These are phyloP conservation scores for Xestia xanthographa DNA, from an alignment of 2,888 invertebrate species.

Conservation along the genomic window DNA sequence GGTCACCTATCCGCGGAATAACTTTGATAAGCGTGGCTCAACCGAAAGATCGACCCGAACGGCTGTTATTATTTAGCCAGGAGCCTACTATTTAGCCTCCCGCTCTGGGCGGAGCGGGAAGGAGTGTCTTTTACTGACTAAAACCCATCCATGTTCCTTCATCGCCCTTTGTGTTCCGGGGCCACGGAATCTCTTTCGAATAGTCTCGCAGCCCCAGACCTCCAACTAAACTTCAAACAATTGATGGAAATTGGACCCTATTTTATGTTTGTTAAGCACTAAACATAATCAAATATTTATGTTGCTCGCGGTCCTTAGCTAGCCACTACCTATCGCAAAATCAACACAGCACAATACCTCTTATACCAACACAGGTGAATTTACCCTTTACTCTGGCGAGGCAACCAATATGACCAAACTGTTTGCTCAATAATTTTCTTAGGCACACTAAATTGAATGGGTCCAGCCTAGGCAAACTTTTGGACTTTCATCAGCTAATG, in stretches of 20 bases:
- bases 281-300: neutral
- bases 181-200: too few species aligned
- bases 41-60: neutral
- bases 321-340: neutral
- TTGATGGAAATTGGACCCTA: neutral
- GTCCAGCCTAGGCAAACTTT: slow-evolving; percentile 37
- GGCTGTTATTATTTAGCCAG: neutral
- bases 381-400: neutral
- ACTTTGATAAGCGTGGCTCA: too few species aligned
- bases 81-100: too few species aligned
- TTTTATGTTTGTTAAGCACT: neutral
- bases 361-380: neutral
- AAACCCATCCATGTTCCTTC: too few species aligned
- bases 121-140: too few species aligned
- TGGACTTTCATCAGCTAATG: slow-evolving; percentile 60
- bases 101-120: too few species aligned
- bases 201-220: too few species aligned
- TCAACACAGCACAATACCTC: neutral
- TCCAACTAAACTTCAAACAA: neutral
- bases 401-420: neutral
- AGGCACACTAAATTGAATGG: slow-evolving; percentile 24
- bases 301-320: neutral
- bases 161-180: too few species aligned
- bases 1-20: too few species aligned
- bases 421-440: slow-evolving; percentile 2